These are phyloP conservation scores for Limnothrissa miodon DNA, from an alignment of 2,113 vertebrate genomes.

Conservation along the genomic window DNA sequence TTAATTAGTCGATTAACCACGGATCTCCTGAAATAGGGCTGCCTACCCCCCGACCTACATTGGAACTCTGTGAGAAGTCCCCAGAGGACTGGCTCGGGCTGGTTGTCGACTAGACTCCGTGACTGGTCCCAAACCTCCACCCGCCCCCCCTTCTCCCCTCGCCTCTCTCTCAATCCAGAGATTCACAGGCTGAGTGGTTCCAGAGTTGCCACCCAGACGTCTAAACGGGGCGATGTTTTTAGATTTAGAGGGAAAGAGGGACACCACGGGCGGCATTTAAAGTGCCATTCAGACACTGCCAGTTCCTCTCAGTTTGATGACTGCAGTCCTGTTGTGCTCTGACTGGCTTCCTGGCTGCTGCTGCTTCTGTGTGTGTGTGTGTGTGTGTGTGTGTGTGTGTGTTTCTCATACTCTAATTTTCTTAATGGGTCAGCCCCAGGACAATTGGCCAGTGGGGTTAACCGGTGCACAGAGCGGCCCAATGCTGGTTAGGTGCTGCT, in stretches of 20 bases:
- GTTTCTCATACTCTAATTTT: not conserved
- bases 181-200: not conserved
- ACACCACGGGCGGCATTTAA: not conserved
- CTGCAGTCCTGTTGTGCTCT: not conserved
- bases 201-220: slow-evolving; percentile 11
- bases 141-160: not conserved
- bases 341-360: not conserved
- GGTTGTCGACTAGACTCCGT: not conserved
- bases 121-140: too few relatives aligned
- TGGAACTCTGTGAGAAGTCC: not conserved
- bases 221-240: not conserved
- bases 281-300: not conserved
- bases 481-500: not conserved
- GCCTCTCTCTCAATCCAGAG: not conserved
- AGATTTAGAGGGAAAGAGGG: not conserved
- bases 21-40: slow-evolving; percentile 11
- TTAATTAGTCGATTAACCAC: not conserved
- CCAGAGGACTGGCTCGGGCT: not conserved
- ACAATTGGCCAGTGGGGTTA: not conserved
- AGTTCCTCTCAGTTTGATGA: not conserved
- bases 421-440: not conserved
- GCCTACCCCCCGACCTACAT: slow-evolving; percentile 6
- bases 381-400: not conserved
- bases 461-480: not conserved
- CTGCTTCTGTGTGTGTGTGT: not conserved